These are phyloP conservation scores for Cryptus armator DNA, from an alignment of 2,888 invertebrate genomes.

Conservation along the genomic window DNA sequence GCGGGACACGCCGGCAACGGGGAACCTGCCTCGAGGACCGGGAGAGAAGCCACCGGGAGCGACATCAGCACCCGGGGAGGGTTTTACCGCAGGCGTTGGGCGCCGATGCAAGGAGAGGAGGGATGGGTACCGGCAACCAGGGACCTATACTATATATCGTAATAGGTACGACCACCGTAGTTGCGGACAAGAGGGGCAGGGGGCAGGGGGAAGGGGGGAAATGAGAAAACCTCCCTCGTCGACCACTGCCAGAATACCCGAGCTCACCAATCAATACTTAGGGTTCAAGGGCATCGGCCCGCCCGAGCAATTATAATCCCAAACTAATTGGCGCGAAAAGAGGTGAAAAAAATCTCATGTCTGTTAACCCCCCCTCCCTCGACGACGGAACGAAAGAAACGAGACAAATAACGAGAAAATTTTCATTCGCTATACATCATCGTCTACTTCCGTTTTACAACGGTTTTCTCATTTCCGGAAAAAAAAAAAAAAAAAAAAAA, in stretches of 20 bases:
- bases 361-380: not conserved
- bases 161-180: slow-evolving; percentile 52
- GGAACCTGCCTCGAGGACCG: slow-evolving; percentile 51
- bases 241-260: slow-evolving; percentile 80
- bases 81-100: slow-evolving; percentile 65
- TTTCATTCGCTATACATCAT: not conserved
- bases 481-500: too few relatives aligned
- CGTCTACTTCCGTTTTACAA: not conserved
- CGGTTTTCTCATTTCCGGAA: not conserved
- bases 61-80: slow-evolving; percentile 70
- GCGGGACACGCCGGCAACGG: slow-evolving; percentile 38
- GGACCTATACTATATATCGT: slow-evolving; percentile 36
- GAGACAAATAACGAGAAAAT: slow-evolving; percentile 12
- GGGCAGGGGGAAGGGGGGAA: slow-evolving; percentile 67
- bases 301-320: slow-evolving; percentile 84
- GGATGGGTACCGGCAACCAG: slow-evolving; percentile 58
- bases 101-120: slow-evolving; percentile 56
- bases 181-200: slow-evolving; percentile 75
- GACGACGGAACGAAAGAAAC: slow-evolving; percentile 4
- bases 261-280: slow-evolving; percentile 84
- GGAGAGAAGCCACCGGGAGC: slow-evolving; percentile 52
- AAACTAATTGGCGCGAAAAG: slow-evolving; percentile 80
- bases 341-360: slow-evolving; percentile 33
- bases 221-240: slow-evolving; percentile 63
- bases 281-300: slow-evolving; percentile 85